phyloP scores from a whole-genome alignment of 2,113 vertebrate genomes.

The Toxostoma redivivum region DNA sequence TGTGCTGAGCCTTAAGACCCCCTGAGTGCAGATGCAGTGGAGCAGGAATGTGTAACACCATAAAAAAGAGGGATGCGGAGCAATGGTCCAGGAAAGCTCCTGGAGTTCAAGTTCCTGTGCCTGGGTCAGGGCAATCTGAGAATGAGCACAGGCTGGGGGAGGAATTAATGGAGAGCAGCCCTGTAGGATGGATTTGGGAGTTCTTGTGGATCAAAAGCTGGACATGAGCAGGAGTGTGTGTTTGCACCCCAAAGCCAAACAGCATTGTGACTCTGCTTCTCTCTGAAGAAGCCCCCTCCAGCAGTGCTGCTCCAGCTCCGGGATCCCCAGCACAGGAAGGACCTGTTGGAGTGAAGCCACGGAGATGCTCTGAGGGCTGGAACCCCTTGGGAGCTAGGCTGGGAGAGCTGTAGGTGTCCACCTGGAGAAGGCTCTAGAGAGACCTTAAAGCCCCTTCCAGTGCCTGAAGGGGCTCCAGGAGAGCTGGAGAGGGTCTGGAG shows the following conservation, averaged over 20 bases:
- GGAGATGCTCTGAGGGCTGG: not conserved
- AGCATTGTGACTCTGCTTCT: not conserved
- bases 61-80: not conserved
- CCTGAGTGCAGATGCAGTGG: not conserved
- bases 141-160: not conserved
- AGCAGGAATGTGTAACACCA: not conserved
- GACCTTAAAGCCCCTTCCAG: not conserved
- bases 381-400: not conserved
- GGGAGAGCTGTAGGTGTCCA: not conserved
- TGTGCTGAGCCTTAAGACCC: not conserved
- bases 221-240: not conserved
- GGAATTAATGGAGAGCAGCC: not conserved
- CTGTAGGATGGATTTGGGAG: not conserved
- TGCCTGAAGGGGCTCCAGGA: not conserved
- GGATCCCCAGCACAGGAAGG: not conserved
- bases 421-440: not conserved
- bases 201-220: not conserved
- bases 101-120: not conserved
- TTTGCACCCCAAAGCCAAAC: not conserved
- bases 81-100: not conserved
- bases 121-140: rapidly evolving
- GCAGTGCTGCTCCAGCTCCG: not conserved
- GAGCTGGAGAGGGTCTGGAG: not conserved
- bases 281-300: not conserved
- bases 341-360: rapidly evolving